These are phyloP conservation scores for Tringa solitaria DNA, from an alignment of 2,113 vertebrate genomes.

Conservation along the genomic window DNA sequence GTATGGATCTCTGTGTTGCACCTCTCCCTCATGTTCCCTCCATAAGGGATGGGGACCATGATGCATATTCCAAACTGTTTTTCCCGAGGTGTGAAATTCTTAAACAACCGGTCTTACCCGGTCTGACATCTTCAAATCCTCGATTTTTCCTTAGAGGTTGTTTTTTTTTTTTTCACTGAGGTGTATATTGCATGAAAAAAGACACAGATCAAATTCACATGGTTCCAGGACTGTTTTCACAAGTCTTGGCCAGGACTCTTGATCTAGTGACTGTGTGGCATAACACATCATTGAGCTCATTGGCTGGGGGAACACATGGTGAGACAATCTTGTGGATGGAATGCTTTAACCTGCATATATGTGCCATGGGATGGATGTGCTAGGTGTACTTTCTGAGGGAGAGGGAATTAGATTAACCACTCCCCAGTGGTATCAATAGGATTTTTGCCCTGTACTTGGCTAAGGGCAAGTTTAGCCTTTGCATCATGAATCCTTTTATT, in stretches of 20 bases:
- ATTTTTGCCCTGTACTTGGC: background rate
- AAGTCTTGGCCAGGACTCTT: slow-evolving; percentile 21
- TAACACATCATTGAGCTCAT: background rate
- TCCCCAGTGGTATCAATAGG: background rate
- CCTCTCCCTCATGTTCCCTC: background rate
- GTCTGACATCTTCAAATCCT: slow-evolving; percentile 1
- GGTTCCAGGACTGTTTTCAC: slow-evolving; percentile 6
- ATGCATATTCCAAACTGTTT: background rate
- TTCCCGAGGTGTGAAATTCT: background rate
- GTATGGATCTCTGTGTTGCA: background rate
- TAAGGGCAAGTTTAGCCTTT: background rate
- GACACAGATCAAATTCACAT: background rate
- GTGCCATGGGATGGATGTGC: background rate
- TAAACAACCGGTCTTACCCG: background rate
- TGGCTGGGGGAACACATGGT: background rate
- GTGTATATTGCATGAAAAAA: background rate
- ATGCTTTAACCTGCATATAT: background rate
- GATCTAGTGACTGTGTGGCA: slow-evolving; percentile 50
- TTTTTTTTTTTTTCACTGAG: background rate
- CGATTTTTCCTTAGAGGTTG: background rate
- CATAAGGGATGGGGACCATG: background rate
- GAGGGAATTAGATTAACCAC: background rate
- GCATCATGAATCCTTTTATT: background rate
- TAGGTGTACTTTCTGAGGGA: background rate
- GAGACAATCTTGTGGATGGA: slow-evolving; percentile 11